Base-by-base conservation (phyloP, 2,113 vertebrate species). In the Perognathus longimembris region DNA sequence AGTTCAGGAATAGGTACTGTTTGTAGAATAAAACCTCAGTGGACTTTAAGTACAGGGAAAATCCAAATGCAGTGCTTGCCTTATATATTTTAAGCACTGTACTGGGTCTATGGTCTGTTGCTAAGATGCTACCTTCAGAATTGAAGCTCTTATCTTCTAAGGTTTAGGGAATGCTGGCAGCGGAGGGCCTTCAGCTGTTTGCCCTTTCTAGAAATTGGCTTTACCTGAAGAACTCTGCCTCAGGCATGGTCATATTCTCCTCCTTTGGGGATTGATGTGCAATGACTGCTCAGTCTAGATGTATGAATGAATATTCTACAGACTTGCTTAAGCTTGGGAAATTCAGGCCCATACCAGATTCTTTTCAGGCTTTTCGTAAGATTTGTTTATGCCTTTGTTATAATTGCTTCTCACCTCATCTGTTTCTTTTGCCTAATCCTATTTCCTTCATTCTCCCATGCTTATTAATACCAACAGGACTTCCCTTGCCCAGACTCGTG, bases 1-100 rank as follows among this genome's bases (percentile, higher is more conserved):
- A 91, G 24, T 45, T 89, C 77, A 92, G 54, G 54, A 94, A 88
- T 67, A 78, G 73, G 12, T 45, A 54, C 4, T 22, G 15, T 71
- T 73, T 80, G 40, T 63, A 79, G 73, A 92, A 73, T 66, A 85
- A 94, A 93, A 93, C 30, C 45, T 88, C 38, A 66, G 8, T 85
- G 81, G 59, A 75, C 12, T 64, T 85, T 73, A 92, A 84, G 21
- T 85, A 54, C 38, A 40, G 18, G 21, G 59, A 88, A 76, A 54
- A 85, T 0, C 12, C 54, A 64, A 89, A 86, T 77, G 26, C 34
- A 69, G 32, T 81, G 26, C 38, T 92, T 93, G 32, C 42, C 61
- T 92, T 85, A 38, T 32, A 54, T 54, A 79, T 71, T 45, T 24
- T 79, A 77, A 74, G 6, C 18, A 88, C 45, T 54, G 7, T 28